phyloP scores from a whole-genome alignment of 2,888 invertebrate species.

The Lithophane socia region DNA sequence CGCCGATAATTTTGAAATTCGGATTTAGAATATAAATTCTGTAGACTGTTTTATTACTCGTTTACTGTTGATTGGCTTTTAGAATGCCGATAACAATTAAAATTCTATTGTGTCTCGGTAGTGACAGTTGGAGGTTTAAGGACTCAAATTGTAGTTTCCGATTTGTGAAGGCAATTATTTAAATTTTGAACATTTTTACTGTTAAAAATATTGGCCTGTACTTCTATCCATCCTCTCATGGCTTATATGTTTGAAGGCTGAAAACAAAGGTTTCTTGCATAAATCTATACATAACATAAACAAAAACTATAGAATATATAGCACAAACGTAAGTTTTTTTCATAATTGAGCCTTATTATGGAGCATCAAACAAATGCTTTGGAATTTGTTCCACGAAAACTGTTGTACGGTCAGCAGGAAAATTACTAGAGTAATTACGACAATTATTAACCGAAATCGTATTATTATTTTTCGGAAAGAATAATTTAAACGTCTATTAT shows the following conservation, averaged over 20 bases:
- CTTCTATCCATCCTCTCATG: not conserved
- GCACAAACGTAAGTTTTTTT: constrained; percentile 81
- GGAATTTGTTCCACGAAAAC: constrained; percentile 89
- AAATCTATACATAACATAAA: constrained; percentile 45
- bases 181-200: not conserved
- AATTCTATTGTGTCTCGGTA: no score
- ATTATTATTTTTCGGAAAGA: constrained; percentile 73
- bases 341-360: constrained; percentile 89
- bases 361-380: constrained; percentile 89
- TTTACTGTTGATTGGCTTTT: no score
- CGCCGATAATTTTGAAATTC: not conserved
- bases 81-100: no score
- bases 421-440: constrained; percentile 83
- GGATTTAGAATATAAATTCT: not conserved
- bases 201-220: not conserved
- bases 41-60: not conserved
- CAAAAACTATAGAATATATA: constrained; percentile 64
- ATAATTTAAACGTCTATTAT: constrained; percentile 74
- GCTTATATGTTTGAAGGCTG: not conserved
- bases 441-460: constrained; percentile 81
- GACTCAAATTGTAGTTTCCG: not conserved
- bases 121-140: no score
- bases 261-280: constrained; percentile 24
- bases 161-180: not conserved
- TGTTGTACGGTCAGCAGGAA: constrained; percentile 83